Conservation (phyloP, 2,797 vertebrate genomes). For the Syndactyla subalaris region DNA sequence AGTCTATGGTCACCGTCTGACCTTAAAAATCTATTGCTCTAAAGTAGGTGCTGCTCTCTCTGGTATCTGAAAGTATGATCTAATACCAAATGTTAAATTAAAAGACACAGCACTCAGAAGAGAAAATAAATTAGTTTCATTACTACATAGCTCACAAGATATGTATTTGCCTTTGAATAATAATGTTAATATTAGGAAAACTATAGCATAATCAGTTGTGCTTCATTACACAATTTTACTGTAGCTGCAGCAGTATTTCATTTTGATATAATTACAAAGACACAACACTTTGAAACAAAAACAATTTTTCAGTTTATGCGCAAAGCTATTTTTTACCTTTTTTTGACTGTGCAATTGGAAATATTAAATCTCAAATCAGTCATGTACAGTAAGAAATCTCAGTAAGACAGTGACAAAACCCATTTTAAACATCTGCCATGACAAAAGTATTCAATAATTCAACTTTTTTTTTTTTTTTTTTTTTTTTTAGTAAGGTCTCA, state of each 20-base stretch:
- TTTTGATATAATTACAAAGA: not conserved
- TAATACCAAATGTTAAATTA: not conserved
- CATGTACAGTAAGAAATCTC: not conserved
- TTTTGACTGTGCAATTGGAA: not conserved
- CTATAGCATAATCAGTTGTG: not conserved
- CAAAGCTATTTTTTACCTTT: constrained; percentile 17
- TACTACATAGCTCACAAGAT: not conserved
- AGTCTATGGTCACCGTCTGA: not conserved
- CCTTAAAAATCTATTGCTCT: not conserved
- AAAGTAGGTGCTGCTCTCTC: not conserved
- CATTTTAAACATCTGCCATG: not conserved
- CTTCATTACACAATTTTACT: not conserved
- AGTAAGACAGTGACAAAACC: not conserved
- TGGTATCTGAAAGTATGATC: not conserved
- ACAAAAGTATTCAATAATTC: not conserved
- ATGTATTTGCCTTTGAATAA: not conserved
- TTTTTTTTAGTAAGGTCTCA: not conserved
- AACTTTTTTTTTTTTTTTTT: not conserved
- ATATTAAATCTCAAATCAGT: constrained; percentile 2
- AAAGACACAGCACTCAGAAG: not conserved
- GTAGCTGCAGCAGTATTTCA: not conserved
- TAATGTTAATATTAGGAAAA: constrained; percentile 8
- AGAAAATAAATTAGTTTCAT: not conserved
- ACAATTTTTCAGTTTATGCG: not conserved
- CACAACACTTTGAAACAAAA: not conserved